Conservation (phyloP, 2,113 vertebrate genomes). For the Petrocephalus zakoni region DNA sequence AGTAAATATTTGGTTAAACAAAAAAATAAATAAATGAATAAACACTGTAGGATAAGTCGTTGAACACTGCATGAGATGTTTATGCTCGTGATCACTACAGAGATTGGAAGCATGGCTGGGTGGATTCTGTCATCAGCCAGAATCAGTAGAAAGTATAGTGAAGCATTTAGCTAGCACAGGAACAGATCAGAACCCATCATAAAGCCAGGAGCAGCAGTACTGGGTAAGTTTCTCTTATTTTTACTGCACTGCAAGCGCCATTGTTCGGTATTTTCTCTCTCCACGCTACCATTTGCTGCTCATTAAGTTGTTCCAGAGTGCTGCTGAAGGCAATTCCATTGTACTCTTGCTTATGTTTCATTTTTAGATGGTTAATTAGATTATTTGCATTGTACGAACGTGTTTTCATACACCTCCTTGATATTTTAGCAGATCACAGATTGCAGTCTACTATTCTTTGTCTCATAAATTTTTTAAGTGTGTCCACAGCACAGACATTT, state of each 20-base stretch:
- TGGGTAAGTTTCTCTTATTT: background rate
- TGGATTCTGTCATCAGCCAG: background rate
- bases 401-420: too few relatives aligned
- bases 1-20: background rate
- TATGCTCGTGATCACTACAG: background rate
- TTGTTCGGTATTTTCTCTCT: background rate
- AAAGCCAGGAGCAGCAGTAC: background rate
- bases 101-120: background rate
- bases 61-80: background rate
- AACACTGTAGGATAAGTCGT: background rate
- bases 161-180: background rate
- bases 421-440: too few relatives aligned
- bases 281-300: background rate
- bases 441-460: too few relatives aligned
- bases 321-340: background rate
- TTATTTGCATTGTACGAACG: too few relatives aligned
- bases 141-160: background rate
- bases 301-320: background rate
- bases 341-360: background rate
- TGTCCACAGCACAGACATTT: background rate
- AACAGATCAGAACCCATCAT: background rate
- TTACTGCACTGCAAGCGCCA: background rate
- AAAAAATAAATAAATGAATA: too few relatives aligned
- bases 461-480: background rate
- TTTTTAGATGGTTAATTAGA: background rate